Evolutionary conservation across 2,797 vertebrate genomes (phyloP).

Genomic region (Borostomias antarcticus): DNA sequence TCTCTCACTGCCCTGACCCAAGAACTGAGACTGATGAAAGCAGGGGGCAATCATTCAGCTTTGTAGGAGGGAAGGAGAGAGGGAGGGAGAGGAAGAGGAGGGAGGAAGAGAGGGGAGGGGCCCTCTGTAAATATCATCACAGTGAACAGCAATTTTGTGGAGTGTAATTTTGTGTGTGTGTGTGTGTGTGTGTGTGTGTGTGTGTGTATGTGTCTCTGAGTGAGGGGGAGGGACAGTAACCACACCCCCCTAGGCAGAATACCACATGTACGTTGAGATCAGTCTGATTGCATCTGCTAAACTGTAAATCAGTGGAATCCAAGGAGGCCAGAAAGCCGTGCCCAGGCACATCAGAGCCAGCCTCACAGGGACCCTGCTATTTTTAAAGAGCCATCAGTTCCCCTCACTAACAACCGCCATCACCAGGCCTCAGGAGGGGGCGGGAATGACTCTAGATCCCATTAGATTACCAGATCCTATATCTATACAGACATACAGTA

Average conservation of each 20-base stretch:
- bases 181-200: background rate
- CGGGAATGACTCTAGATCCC: background rate
- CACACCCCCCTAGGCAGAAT: constrained; percentile 56
- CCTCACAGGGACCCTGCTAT: constrained; percentile 75
- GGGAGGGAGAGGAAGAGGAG: constrained; percentile 24
- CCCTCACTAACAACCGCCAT: constrained; percentile 53
- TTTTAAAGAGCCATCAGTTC: constrained; percentile 77
- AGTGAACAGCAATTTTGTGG: constrained; percentile 40
- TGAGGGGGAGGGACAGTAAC: background rate
- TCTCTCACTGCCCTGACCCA: background rate
- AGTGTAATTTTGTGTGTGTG: background rate
- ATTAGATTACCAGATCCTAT: background rate
- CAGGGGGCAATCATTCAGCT: constrained; percentile 9
- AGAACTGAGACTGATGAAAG: constrained; percentile 2
- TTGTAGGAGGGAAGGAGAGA: constrained; percentile 36
- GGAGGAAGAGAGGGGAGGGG: constrained; percentile 41
- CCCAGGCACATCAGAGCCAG: constrained; percentile 55
- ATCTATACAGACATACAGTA: no score
- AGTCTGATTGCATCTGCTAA: constrained; percentile 56
- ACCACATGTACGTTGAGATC: constrained; percentile 69
- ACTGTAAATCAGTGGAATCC: constrained; percentile 54
- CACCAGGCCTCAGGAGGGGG: constrained; percentile 52
- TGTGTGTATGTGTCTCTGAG: background rate
- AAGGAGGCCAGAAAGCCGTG: constrained; percentile 36
- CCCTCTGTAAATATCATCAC: background rate